Evolutionary conservation across 2,888 invertebrate species (phyloP), one percentile per base, ranked within the genome.

Genomic region (Sialis fuliginosa): DNA sequence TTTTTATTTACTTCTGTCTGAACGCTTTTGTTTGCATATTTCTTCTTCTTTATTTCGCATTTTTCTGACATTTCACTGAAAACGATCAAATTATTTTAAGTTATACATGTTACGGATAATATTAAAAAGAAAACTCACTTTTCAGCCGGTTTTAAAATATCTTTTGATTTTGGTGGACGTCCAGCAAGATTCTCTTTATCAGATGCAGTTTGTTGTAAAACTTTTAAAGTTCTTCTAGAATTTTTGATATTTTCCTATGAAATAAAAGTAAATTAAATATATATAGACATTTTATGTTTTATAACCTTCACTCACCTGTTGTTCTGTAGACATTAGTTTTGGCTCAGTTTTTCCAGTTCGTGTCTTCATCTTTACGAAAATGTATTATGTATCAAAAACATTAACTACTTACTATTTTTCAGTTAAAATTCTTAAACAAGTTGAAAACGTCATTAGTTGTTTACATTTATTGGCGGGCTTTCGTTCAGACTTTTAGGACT

Each of bases 121-220:
- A n/a, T n/a, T 10, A 41, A 6, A 10, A 39, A n/a, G 33, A 9
- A 46, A 51, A 59, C 70, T 66, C 64, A 73, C 68, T 66, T 64
- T 51, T 68, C 63, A 34, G 70, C 60, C 52, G 74, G 71, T 59
- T 70, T 70, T 43, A 53, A 60, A 37, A 66, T 67, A 57, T 69
- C 68, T 55, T 69, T 66, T 50, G 66, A 58, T 42, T 69, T 66
- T 50, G 66, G 58, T 42, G 69, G 65, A 56, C 84, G 75, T 55
- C 83, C 82, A 55, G 75, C 77, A 53, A 85, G 68, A 63, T 86
- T 87, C 67, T 87, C 85, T 60, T 80, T 80, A 57, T 82, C 81
- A 43, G 69, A 72, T 34, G 82, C 79, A 42, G 77, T 70, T 50
- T 72, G 77, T 62, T 87, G 86, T 51, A 87, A 63, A 32, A 78